These are phyloP conservation scores for Argentina silus DNA, from an alignment of 2,797 vertebrate genomes.

Conservation along the genomic window DNA sequence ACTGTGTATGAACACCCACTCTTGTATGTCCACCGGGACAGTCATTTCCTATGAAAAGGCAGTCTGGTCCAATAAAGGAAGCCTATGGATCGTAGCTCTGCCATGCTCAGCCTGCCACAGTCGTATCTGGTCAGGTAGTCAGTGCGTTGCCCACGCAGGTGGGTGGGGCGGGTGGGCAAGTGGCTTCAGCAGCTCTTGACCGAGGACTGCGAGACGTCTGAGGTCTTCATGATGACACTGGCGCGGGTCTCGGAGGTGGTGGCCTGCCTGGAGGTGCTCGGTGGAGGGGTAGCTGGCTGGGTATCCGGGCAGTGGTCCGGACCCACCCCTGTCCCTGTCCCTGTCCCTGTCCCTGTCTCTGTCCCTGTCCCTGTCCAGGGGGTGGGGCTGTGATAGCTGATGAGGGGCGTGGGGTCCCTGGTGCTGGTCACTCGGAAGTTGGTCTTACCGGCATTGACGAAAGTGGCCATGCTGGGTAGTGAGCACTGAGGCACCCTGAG, in stretches of 20 bases:
- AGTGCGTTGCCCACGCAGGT: constrained; percentile 25
- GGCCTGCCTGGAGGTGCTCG: constrained; percentile 66
- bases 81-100: background rate
- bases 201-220: constrained; percentile 87
- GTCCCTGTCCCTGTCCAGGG: constrained; percentile 74
- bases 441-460: constrained; percentile 86
- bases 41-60: constrained; percentile 3
- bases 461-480: constrained; percentile 92
- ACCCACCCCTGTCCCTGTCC: constrained; percentile 23
- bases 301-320: constrained; percentile 68
- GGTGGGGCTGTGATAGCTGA: constrained; percentile 78
- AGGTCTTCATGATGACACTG: constrained; percentile 97
- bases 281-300: constrained; percentile 35
- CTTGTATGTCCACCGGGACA: background rate
- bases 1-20: background rate
- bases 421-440: constrained; percentile 91
- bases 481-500: constrained; percentile 76
- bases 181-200: constrained; percentile 85
- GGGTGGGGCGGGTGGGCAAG: constrained; percentile 52
- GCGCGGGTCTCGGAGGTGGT: constrained; percentile 86
- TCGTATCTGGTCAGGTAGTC: background rate
- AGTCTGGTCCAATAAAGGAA: background rate
- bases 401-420: constrained; percentile 84
- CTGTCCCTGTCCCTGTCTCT: too few relatives aligned
- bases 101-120: background rate